A percentile compares a stretch with the other conserved stretches of the same genome.
These are phyloP conservation scores for Hormaphis cornu DNA, from an alignment of 1,140 invertebrate species.

Conservation along the genomic window DNA sequence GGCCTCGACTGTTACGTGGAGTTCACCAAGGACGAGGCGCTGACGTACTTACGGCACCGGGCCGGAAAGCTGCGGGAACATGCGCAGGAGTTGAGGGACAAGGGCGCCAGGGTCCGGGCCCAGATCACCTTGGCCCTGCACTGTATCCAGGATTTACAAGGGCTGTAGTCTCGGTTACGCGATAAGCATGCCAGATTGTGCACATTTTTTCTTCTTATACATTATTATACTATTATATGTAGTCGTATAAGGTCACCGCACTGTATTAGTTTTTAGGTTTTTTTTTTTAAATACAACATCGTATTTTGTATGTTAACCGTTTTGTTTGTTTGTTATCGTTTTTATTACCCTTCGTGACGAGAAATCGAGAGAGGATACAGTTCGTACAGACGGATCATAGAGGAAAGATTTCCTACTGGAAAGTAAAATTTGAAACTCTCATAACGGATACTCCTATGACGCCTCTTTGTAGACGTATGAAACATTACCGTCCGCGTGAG, in stretches of 20 bases:
- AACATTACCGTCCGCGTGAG: too few relatives aligned
- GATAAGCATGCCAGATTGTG: too few relatives aligned
- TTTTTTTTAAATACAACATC: not conserved
- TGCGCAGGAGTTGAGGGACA: slow-evolving; percentile 51
- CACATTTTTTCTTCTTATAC: too few relatives aligned
- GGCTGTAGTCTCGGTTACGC: too few relatives aligned
- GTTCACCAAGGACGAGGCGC: slow-evolving; percentile 59
- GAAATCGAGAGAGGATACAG: too few relatives aligned
- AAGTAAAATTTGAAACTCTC: too few relatives aligned
- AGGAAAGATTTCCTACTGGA: too few relatives aligned
- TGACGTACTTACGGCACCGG: slow-evolving; percentile 59
- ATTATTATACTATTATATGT: not conserved
- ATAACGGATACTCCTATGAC: too few relatives aligned
- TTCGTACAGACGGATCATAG: too few relatives aligned
- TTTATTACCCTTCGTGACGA: too few relatives aligned
- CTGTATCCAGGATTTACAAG: slow-evolving; percentile 50
- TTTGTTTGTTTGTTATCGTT: not conserved
- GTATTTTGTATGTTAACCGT: not conserved
- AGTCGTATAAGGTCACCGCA: too few relatives aligned
- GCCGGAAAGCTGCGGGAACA: slow-evolving; percentile 55
- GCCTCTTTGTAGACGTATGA: too few relatives aligned
- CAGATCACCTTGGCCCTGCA: slow-evolving; percentile 69
- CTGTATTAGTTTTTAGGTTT: not conserved
- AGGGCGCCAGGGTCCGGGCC: slow-evolving; percentile 60
- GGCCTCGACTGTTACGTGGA: slow-evolving; percentile 67